These are phyloP conservation scores for Micromussa lordhowensis DNA, from an alignment of 92 coral and sea anemone genomes.

Conservation along the genomic window DNA sequence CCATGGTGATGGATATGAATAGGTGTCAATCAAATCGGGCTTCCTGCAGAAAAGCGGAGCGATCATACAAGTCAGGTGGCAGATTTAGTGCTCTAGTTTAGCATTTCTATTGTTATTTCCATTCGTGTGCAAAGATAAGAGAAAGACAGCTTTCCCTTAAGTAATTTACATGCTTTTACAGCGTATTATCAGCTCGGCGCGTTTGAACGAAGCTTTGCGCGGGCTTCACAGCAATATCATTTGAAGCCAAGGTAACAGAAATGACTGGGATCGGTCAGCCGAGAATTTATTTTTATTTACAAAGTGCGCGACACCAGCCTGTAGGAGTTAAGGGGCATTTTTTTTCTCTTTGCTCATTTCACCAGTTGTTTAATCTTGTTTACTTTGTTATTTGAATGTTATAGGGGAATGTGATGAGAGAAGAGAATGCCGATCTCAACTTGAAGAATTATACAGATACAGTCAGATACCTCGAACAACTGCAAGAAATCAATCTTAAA, in stretches of 20 bases:
- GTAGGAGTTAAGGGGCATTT: constrained; percentile 3
- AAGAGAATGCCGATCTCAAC: constrained; percentile 49
- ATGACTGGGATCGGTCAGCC: background rate
- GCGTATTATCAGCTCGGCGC: constrained; percentile 37
- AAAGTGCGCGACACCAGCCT: background rate
- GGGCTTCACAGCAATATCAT: constrained; percentile 2
- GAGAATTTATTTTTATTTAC: background rate
- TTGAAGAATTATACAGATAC: constrained; percentile 47
- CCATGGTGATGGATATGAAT: constrained; percentile 62
- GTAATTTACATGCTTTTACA: constrained; percentile 79
- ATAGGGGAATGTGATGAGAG: constrained; percentile 74
- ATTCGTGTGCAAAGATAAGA: constrained; percentile 71
- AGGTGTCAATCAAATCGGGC: constrained; percentile 81
- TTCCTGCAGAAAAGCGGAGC: constrained; percentile 58
- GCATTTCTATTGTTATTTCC: constrained; percentile 70
- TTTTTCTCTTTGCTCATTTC: constrained; percentile 40
- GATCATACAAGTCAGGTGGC: constrained; percentile 58
- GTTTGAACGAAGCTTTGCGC: constrained; percentile 30
- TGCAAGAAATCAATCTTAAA: constrained; percentile 32
- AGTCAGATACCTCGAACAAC: constrained; percentile 47
- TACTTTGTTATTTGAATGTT: constrained; percentile 78
- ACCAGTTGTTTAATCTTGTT: constrained; percentile 65
- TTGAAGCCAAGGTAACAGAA: constrained; percentile 40
- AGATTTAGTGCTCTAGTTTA: constrained; percentile 59
- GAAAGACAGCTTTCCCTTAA: constrained; percentile 64